Evolutionary conservation across 2,797 vertebrate species (phyloP).

Genomic region (Rhinogobio ventralis): DNA sequence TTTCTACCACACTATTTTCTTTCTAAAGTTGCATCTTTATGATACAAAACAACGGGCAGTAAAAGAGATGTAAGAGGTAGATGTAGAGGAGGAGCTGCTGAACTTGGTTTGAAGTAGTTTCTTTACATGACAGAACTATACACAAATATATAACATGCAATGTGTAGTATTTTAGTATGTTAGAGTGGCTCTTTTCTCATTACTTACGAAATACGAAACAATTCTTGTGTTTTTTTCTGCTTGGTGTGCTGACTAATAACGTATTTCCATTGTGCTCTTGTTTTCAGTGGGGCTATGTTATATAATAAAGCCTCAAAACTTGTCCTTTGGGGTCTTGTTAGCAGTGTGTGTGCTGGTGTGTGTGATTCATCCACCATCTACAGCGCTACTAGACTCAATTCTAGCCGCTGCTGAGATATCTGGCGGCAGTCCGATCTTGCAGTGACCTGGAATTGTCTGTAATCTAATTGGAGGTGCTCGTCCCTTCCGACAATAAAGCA

Average conservation of each 20-base stretch:
- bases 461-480: constrained; percentile 43
- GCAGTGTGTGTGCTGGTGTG: constrained; percentile 22
- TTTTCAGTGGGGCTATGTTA: constrained; percentile 25
- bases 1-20: constrained; percentile 18
- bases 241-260: constrained; percentile 30
- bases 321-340: constrained; percentile 46
- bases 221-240: constrained; percentile 20
- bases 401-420: constrained; percentile 8
- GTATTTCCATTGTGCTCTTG: constrained; percentile 29
- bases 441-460: constrained; percentile 28
- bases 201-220: constrained; percentile 13
- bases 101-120: constrained; percentile 7
- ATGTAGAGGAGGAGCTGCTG: not conserved
- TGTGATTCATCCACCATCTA: constrained; percentile 7
- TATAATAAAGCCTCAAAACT: constrained; percentile 42
- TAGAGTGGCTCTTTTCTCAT: not conserved
- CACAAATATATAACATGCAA: not conserved
- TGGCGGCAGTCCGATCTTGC: constrained; percentile 17
- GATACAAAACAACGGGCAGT: constrained; percentile 31
- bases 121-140: not conserved
- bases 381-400: constrained; percentile 23
- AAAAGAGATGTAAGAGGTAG: constrained; percentile 6
- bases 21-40: constrained; percentile 46
- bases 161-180: not conserved
- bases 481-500: constrained; percentile 13